phyloP scores from a whole-genome alignment of 1,140 invertebrate species.

The Carposina sasakii region DNA sequence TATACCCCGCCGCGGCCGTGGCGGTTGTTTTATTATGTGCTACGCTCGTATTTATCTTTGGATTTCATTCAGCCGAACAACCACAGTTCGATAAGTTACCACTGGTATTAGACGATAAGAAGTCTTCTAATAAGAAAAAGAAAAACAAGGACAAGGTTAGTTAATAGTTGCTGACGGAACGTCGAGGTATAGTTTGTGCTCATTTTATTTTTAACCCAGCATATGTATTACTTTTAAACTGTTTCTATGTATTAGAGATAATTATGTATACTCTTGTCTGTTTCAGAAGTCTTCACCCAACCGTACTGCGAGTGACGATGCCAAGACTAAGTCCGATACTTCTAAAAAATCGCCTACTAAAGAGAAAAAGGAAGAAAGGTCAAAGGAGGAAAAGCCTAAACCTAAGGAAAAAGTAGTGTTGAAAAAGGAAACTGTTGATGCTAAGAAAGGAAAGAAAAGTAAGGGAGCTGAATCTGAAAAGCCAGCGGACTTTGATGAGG shows the following conservation, averaged over 20 bases:
- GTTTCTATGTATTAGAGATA: too few relatives aligned
- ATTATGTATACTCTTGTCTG: constrained; percentile 11
- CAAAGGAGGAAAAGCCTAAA: constrained; percentile 59
- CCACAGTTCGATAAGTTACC: constrained; percentile 81
- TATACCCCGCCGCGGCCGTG: constrained; percentile 77
- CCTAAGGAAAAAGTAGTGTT: constrained; percentile 63
- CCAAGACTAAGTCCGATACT: constrained; percentile 59
- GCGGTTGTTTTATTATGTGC: constrained; percentile 78
- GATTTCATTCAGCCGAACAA: constrained; percentile 81
- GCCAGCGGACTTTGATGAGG: constrained; percentile 82
- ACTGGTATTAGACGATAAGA: constrained; percentile 74
- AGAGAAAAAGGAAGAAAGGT: constrained; percentile 65
- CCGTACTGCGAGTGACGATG: constrained; percentile 62
- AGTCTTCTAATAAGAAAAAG: constrained; percentile 77
- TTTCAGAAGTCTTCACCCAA: constrained; percentile 70
- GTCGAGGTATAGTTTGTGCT: constrained; percentile 34
- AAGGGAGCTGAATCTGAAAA: constrained; percentile 75
- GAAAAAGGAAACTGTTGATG: constrained; percentile 60
- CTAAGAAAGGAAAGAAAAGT: constrained; percentile 66
- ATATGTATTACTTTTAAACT: constrained; percentile 25
- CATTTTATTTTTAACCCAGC: constrained; percentile 67
- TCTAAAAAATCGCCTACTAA: constrained; percentile 64
- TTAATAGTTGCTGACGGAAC: constrained; percentile 39
- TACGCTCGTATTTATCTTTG: constrained; percentile 80
- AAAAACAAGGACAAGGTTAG: constrained; percentile 83